These are phyloP conservation scores for Ridgeia piscesae DNA, from an alignment of 1,140 invertebrate species.

Conservation along the genomic window DNA sequence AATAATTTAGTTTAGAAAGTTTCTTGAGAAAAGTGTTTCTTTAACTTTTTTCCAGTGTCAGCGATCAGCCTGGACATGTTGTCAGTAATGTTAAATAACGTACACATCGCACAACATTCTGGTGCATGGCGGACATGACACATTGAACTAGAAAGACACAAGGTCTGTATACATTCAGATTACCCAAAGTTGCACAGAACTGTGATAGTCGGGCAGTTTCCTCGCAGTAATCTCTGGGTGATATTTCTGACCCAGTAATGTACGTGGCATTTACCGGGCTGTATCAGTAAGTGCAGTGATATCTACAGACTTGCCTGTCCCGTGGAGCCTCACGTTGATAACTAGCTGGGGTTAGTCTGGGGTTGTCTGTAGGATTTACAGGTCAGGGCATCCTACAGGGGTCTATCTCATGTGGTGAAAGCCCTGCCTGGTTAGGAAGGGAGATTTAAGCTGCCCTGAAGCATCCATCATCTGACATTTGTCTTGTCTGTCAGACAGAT, in stretches of 20 bases:
- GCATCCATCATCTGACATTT: background rate
- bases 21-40: too few relatives aligned
- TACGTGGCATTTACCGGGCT: background rate
- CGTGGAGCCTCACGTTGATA: background rate
- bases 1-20: too few relatives aligned
- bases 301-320: too few relatives aligned
- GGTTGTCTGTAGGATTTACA: background rate
- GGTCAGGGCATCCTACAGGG: background rate
- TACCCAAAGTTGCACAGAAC: background rate
- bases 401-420: background rate
- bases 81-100: too few relatives aligned
- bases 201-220: background rate
- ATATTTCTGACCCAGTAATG: background rate
- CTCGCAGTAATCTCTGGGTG: background rate
- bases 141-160: background rate
- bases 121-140: background rate
- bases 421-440: background rate
- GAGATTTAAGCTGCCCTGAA: background rate
- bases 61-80: too few relatives aligned
- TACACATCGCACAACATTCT: background rate
- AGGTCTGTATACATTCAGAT: background rate
- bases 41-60: too few relatives aligned
- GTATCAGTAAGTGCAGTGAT: background rate
- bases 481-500: background rate
- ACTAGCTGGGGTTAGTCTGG: background rate